Percentiles rank a stretch among this genome's conserved stretches.
phyloP scores from a whole-genome alignment of 2,113 vertebrate genomes.

The Microtus oregoni region DNA sequence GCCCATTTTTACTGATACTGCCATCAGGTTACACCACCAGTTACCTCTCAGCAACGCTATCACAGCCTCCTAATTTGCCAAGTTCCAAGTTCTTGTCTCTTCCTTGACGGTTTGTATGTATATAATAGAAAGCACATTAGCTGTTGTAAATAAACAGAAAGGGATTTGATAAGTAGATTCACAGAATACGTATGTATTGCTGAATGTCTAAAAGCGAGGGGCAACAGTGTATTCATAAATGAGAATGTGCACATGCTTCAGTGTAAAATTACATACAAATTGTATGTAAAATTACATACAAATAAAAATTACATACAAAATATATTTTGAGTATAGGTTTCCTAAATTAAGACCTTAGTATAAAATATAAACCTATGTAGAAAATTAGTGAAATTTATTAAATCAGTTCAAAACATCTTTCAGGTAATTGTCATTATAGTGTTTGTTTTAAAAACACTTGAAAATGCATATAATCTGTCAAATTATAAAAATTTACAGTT shows the following conservation, averaged over 20 bases:
- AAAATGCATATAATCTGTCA: conserved; percentile 49
- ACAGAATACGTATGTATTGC: not conserved
- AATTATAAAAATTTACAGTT: conserved; percentile 53
- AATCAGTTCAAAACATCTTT: conserved; percentile 60
- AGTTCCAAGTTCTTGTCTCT: conserved; percentile 38
- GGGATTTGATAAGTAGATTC: conserved; percentile 14
- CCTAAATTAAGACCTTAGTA: conserved; percentile 23
- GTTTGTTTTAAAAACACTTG: conserved; percentile 8
- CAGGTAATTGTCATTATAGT: not conserved
- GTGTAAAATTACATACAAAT: too few relatives aligned
- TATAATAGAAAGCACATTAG: conserved; percentile 33
- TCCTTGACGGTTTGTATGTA: not conserved
- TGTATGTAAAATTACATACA: too few relatives aligned
- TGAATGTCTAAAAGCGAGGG: conserved; percentile 1
- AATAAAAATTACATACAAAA: not conserved
- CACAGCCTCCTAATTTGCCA: not conserved
- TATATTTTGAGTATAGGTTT: conserved; percentile 14
- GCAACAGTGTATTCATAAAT: not conserved
- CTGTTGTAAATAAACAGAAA: conserved; percentile 49
- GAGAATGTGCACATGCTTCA: not conserved
- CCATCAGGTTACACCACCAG: not conserved
- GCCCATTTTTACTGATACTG: conserved; percentile 6
- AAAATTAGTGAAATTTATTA: conserved; percentile 46
- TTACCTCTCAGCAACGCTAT: not conserved
- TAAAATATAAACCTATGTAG: conserved; percentile 54